Percentiles rank a stretch among this genome's conserved stretches.
These are phyloP conservation scores for Acridotheres tristis DNA, from an alignment of 2,797 vertebrate genomes.

Conservation along the genomic window DNA sequence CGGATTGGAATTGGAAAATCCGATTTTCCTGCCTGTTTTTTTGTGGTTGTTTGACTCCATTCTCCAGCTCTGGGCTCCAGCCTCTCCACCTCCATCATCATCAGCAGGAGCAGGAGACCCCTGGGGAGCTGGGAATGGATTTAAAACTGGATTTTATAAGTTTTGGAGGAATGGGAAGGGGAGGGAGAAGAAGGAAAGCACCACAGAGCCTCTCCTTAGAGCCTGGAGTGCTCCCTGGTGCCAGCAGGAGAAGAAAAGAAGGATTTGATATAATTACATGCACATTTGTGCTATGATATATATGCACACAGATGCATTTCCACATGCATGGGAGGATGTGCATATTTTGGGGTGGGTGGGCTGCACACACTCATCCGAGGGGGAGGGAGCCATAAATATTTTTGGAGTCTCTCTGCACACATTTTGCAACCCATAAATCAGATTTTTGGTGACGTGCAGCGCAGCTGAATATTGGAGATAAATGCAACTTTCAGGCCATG, in stretches of 20 bases:
- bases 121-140: not conserved
- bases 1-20: not conserved
- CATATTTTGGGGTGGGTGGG: not conserved
- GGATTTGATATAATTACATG: not conserved
- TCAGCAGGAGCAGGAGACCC: not conserved
- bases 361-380: not conserved
- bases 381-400: not conserved
- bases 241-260: not conserved
- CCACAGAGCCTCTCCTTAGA: not conserved
- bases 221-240: not conserved
- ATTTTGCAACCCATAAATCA: conserved; percentile 46
- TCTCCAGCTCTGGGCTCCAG: not conserved
- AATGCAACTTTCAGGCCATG: not conserved
- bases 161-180: not conserved
- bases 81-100: not conserved
- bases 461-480: conserved; percentile 14
- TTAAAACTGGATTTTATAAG: not conserved
- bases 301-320: not conserved
- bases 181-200: not conserved
- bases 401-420: not conserved
- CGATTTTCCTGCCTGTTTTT: not conserved
- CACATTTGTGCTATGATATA: not conserved
- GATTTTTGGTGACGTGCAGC: not conserved
- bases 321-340: not conserved
- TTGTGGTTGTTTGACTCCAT: not conserved